Base-by-base conservation (phyloP, 2,888 invertebrate species). In the Drosophila sordidapex region DNA sequence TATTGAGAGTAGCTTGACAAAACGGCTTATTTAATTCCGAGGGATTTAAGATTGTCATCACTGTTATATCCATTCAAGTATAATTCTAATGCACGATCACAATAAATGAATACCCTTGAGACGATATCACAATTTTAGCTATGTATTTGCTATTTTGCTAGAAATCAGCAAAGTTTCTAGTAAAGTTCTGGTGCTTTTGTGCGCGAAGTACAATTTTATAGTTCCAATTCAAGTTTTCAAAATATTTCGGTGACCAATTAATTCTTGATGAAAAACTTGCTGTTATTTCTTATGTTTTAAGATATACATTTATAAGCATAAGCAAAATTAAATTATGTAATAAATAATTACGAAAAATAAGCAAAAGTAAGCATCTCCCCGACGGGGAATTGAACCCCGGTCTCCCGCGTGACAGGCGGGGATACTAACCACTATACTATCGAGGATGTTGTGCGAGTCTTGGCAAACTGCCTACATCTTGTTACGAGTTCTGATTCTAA, bases 351-450 rank as follows among this genome's bases (percentile, higher is more conserved):
- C 2, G 7, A 21, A 46, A 46, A 46, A 21, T 13, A 43, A 21
- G 3, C 5, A 25, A 18, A 2, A 11, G 10, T 1, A 10, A 2
- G 11, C 4, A 5, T 57, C 79, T 79, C 81, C 79, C 79, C 79
- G 79, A 80, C 79, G 79, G 79, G 79, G 79, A 80, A 80, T 80
- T 80, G 73, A 79, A 81, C 81, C 81, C 81, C 81, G 81, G 84
- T 81, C 81, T 84, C 82, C 81, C 84, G 81, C 81, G 81, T 81
- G 81, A 81, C 84, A 81, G 81, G 83, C 81, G 81, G 83, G 83
- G 83, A 83, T 81, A 81, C 81, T 84, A 56, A 84, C 82, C 82
- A 82, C 82, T 82, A 82, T 86, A 82, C 86, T 82, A 86, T 82
- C 86, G 82, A 82, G 81, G 86, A 82, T 10, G 57, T 61, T 63